Percentiles rank a stretch among this genome's conserved stretches.
phyloP scores from a whole-genome alignment of 2,888 invertebrate genomes.

The Sarcophaga subvicina region DNA sequence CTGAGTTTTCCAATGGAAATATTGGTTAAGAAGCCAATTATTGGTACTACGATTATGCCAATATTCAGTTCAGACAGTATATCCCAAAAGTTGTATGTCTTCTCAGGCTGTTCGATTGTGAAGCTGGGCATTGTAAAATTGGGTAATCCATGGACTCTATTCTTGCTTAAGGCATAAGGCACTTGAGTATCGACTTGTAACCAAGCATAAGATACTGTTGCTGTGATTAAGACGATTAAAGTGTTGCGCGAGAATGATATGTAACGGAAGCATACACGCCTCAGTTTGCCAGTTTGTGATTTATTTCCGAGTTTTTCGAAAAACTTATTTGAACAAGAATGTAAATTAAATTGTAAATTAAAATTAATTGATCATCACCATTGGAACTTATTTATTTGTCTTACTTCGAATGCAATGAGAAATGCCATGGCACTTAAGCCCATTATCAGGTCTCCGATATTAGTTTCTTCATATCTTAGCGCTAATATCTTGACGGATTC shows the following conservation, averaged over 20 bases:
- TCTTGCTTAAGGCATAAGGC: slow-evolving; percentile 84
- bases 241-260: slow-evolving; percentile 90
- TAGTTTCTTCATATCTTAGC: slow-evolving; percentile 83
- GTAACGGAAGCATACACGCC: slow-evolving; percentile 86
- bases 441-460: slow-evolving; percentile 86
- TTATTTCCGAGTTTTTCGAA: slow-evolving; percentile 83
- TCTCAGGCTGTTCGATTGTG: slow-evolving; percentile 84
- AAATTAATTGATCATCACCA: no score
- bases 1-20: slow-evolving; percentile 97
- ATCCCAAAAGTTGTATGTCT: slow-evolving; percentile 84
- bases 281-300: slow-evolving; percentile 75
- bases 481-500: slow-evolving; percentile 84
- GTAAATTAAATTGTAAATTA: slow-evolving; percentile 70
- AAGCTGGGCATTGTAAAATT: slow-evolving; percentile 86
- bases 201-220: slow-evolving; percentile 84
- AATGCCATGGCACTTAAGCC: slow-evolving; percentile 86
- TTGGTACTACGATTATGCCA: slow-evolving; percentile 90
- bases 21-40: slow-evolving; percentile 94
- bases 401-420: slow-evolving; percentile 87
- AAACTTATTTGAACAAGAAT: slow-evolving; percentile 81
- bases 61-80: slow-evolving; percentile 88
- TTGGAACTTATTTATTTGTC: slow-evolving; percentile 11
- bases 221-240: slow-evolving; percentile 87
- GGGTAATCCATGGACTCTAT: slow-evolving; percentile 88
- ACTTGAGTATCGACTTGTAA: slow-evolving; percentile 82